A percentile compares a stretch with the other conserved stretches of the same genome.
phyloP scores from a whole-genome alignment of 2,888 invertebrate genomes.

The Ophion ellenae region DNA sequence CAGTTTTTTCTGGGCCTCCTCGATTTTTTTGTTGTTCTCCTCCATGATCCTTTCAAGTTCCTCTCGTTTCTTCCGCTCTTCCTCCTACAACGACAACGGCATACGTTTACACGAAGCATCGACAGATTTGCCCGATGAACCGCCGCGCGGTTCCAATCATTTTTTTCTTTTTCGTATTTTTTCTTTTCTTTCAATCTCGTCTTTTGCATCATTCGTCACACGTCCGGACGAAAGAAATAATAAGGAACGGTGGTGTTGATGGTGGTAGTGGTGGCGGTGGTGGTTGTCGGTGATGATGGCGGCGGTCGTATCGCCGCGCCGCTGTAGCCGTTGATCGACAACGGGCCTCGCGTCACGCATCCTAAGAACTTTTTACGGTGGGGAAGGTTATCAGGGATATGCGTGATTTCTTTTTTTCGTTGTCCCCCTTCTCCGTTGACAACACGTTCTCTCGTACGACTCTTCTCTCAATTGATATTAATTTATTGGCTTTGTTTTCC shows the following conservation, averaged over 20 bases:
- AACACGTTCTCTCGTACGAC: not conserved
- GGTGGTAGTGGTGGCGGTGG: slow-evolving; percentile 56
- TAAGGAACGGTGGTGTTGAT: not conserved
- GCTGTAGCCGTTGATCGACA: slow-evolving; percentile 74
- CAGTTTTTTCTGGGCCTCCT: slow-evolving; percentile 98
- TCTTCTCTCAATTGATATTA: not conserved
- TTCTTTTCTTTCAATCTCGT: not conserved
- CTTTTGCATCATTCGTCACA: slow-evolving; percentile 25
- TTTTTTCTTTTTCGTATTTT: slow-evolving; percentile 3
- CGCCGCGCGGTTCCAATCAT: slow-evolving; percentile 51
- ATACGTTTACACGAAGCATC: slow-evolving; percentile 77
- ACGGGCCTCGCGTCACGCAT: slow-evolving; percentile 77
- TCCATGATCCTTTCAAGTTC: slow-evolving; percentile 98
- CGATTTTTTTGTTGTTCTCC: slow-evolving; percentile 98
- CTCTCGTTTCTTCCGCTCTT: slow-evolving; percentile 97
- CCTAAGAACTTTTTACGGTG: slow-evolving; percentile 78
- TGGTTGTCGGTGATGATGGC: slow-evolving; percentile 73
- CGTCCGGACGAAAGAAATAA: slow-evolving; percentile 24
- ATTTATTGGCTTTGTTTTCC: not conserved
- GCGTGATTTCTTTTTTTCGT: slow-evolving; percentile 62
- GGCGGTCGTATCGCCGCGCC: slow-evolving; percentile 37
- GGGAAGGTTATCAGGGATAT: slow-evolving; percentile 73
- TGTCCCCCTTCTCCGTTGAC: slow-evolving; percentile 21
- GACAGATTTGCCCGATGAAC: slow-evolving; percentile 65
- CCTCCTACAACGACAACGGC: slow-evolving; percentile 91